Conservation (phyloP, 2,113 vertebrate species). For the Ranitomeya imitator region DNA sequence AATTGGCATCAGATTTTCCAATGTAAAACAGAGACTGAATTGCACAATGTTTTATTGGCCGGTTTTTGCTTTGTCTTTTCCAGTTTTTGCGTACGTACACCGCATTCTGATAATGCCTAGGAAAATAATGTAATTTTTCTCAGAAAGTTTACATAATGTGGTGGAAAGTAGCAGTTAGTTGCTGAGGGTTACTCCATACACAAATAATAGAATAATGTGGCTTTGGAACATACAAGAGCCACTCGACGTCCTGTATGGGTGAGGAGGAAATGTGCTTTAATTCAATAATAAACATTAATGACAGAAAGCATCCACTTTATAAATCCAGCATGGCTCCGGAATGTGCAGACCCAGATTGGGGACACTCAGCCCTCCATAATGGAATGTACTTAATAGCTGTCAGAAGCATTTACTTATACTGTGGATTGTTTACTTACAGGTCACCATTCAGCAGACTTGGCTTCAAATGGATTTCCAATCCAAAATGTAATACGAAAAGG, state of each 20-base stretch:
- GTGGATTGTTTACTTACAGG: background rate
- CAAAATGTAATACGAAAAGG: background rate
- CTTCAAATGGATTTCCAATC: background rate
- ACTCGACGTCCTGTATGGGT: background rate
- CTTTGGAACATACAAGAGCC: constrained; percentile 8
- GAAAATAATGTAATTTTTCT: constrained; percentile 29
- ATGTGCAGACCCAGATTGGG: background rate
- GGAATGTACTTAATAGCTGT: background rate
- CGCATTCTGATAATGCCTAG: background rate
- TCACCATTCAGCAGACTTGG: background rate
- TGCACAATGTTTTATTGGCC: background rate
- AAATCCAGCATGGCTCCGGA: constrained; percentile 21
- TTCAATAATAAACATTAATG: constrained; percentile 42
- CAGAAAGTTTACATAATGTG: constrained; percentile 33
- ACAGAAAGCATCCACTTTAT: constrained; percentile 29
- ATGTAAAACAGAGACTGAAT: background rate
- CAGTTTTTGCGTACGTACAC: background rate
- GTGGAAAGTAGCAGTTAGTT: constrained; percentile 42
- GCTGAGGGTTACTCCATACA: constrained; percentile 20
- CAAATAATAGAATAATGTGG: constrained; percentile 41
- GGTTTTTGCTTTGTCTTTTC: background rate
- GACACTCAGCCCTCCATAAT: background rate
- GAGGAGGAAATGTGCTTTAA: constrained; percentile 16
- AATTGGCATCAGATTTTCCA: constrained; percentile 4
- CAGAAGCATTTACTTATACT: background rate